Percentiles rank a stretch among this genome's conserved stretches.
Conservation (phyloP, 2,797 vertebrate genomes). For the Sebastes taczanowskii region DNA sequence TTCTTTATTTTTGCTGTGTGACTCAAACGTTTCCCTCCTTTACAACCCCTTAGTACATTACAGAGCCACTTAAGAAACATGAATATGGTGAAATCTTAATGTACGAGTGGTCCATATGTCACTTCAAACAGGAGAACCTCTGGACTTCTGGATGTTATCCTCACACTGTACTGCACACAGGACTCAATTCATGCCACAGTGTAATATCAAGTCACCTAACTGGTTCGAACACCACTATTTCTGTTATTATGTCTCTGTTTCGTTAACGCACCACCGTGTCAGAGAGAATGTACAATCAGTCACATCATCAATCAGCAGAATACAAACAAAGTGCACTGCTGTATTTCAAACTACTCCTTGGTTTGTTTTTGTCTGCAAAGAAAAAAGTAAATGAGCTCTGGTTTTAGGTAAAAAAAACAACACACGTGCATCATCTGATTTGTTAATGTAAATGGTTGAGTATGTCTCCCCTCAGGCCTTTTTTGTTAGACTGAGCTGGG, state of each 20-base stretch:
- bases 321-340: conserved; percentile 6
- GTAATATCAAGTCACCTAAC: neutral
- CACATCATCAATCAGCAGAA: conserved; percentile 11
- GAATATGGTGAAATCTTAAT: neutral
- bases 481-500: conserved; percentile 1
- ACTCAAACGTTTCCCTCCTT: neutral
- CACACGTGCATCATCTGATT: neutral
- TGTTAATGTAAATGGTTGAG: conserved; percentile 8
- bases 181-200: neutral
- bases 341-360: neutral
- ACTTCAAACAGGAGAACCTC: too few relatives aligned
- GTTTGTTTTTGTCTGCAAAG: neutral
- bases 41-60: neutral
- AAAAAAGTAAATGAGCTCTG: neutral
- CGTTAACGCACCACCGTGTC: neutral
- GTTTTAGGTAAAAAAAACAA: neutral
- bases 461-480: conserved; percentile 15
- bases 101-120: neutral
- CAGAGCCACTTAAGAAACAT: neutral
- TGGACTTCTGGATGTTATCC: neutral
- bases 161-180: neutral
- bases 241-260: neutral
- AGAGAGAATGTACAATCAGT: conserved; percentile 48
- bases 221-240: neutral
- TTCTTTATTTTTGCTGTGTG: neutral